Conservation (phyloP, 64 coral and sea anemone genomes). For the Montipora efflorescens region DNA sequence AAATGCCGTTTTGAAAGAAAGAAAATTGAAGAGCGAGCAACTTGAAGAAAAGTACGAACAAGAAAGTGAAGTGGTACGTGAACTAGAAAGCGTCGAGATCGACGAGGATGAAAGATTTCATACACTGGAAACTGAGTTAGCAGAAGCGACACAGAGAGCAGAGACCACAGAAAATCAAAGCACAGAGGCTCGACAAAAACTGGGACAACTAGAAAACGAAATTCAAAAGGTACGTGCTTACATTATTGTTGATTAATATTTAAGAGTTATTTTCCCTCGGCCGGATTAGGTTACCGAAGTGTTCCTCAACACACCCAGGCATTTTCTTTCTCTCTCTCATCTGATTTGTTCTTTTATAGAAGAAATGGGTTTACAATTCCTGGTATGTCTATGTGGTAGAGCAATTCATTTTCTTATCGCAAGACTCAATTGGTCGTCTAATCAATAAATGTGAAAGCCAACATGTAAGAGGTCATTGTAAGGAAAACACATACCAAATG, state of each 20-base stretch:
- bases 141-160: conserved; percentile 62
- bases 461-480: conserved; percentile 2
- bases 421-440: conserved; percentile 30
- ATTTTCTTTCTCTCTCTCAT: not conserved
- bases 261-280: not conserved
- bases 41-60: conserved; percentile 67
- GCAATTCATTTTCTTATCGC: conserved; percentile 37
- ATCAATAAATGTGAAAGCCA: conserved; percentile 15
- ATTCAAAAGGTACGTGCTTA: conserved; percentile 47
- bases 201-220: conserved; percentile 77
- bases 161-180: conserved; percentile 62
- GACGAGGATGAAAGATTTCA: conserved; percentile 87
- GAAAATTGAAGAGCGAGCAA: conserved; percentile 37
- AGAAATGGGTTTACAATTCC: not conserved
- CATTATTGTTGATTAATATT: not conserved
- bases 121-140: conserved; percentile 66
- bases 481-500: not conserved
- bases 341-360: not conserved
- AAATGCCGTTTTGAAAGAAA: conserved; percentile 43
- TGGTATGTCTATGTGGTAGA: not conserved
- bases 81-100: conserved; percentile 79
- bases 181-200: conserved; percentile 70
- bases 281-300: conserved; percentile 20
- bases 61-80: conserved; percentile 74
- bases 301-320: not conserved